Base-by-base conservation (phyloP, 2,113 vertebrate genomes). In the Chloropsis hardwickii region DNA sequence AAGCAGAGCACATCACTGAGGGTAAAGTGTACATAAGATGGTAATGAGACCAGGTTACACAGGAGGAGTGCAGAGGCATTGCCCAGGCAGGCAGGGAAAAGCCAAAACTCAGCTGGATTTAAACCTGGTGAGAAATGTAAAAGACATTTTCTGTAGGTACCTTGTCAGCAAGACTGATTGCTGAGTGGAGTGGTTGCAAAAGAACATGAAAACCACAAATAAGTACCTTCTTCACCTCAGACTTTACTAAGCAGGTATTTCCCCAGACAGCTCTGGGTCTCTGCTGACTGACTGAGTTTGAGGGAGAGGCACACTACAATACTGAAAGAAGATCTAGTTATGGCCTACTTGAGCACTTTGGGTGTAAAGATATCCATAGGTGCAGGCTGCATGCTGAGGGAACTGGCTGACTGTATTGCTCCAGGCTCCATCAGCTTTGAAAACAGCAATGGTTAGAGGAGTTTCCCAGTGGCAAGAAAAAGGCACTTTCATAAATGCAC, bases 21-120 rank as follows among this genome's bases (percentile, higher is more conserved):
- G 13, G 28, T 84, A n/a, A 89, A 24, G 19, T 5, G 14, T 27
- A 39, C 23, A 13, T 42, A 47, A 86, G 50, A 39, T 48, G 31
- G 27, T 53, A 86, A 11, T 39, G 31, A 25, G 60, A 47, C 42
- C 60, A 70, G 22, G 33, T 67, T 84, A 54, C 19, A 50, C 0
- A 0, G 64, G 64, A 89, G 81, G 72, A 84, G 65, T 24, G 35
- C 12, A 74, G 21, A 81, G 35, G 35, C 39, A 37, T 44, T 91
- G 87, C 65, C 84, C 90, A 87, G 92, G 48, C 90, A 81, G 60
- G 90, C 73, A 84, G 11, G 14, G 25, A 79, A 94, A 96, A 95
- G 48, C 23, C 60, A 92, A 84, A 91, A 51, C 51, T 96, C 86
- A 92, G 72, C 81, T 91, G 54, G 27, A 94, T 78, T 94, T 91